Base-by-base conservation (phyloP, 2,888 invertebrate species). In the Pardosa pseudoannulata region DNA sequence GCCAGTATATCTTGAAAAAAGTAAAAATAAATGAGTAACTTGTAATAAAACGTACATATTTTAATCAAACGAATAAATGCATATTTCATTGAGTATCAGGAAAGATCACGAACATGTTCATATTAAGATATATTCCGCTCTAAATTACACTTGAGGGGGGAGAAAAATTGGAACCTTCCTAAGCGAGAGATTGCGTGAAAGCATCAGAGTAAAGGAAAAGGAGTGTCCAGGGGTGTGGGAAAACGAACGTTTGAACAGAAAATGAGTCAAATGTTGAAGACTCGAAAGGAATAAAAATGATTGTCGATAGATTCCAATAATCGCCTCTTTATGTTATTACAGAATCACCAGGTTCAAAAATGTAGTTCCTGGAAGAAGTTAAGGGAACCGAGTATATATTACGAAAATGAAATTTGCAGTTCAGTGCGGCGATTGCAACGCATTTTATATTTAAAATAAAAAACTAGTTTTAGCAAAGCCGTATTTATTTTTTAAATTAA, bases 321-420 rank as follows among this genome's bases (percentile, higher is more conserved):
- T 79, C 71, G 64, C 46, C 6, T 79, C 62, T n/a, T 70, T 71
- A 71, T 27, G 62, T 71, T 79, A 79, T 31, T 28, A 46, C 31
- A 46, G 23, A 56, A 11, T 56, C 56, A 19, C 19, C 11, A 23
- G 3, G 1, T 23, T 23, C 19, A 56, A 56, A 56, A 46, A 46
- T 16, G 7, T 16, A 56, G 6, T 6, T 56, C 23, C 46, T 9
- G 16, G 46, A 1, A 23, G 5, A 5, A 23, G 11, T 5, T 16
- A 56, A 56, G 56, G 56, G 56, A 56, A 3, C 23, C 0, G 23
- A 16, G 56, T 23, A 56, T 1, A 56, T 23, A 56, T 56, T 56
- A 23, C 19, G 11, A 11, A 16, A 16, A 46, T 2, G 46, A 6
- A 2, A 36, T 7, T 36, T 36, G 36, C 9, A 36, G 36, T 5